These are phyloP conservation scores for Nanorana parkeri DNA, from an alignment of 2,113 vertebrate genomes.

Conservation along the genomic window DNA sequence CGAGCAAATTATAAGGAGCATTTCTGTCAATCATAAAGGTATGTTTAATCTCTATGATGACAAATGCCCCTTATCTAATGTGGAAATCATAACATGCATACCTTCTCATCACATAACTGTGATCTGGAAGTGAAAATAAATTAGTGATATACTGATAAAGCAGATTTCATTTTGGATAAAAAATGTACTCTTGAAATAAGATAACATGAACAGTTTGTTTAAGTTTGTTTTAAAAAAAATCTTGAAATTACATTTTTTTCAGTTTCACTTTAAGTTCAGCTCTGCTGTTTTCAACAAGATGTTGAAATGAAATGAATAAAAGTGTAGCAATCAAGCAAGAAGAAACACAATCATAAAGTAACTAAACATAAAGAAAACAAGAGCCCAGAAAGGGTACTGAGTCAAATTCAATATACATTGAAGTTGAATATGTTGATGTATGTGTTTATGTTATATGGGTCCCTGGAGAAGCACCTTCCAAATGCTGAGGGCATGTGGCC, in stretches of 20 bases:
- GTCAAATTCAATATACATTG: too few species aligned
- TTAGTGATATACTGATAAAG: neutral
- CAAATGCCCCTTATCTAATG: neutral
- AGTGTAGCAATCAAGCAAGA: neutral
- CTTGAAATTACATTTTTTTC: slow-evolving; percentile 4
- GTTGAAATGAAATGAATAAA: neutral
- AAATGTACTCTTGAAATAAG: neutral
- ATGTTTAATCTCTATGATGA: neutral
- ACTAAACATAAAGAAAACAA: slow-evolving; percentile 1
- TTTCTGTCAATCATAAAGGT: slow-evolving; percentile 1
- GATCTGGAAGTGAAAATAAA: neutral
- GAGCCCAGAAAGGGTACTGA: too few species aligned
- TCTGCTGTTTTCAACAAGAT: slow-evolving; percentile 1
- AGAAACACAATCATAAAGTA: neutral
- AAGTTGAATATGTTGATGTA: too few species aligned
- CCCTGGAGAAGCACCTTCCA: too few species aligned
- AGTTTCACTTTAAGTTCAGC: neutral
- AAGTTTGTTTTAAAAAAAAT: neutral
- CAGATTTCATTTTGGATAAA: slow-evolving; percentile 16
- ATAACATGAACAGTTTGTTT: neutral
- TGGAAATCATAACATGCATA: neutral
- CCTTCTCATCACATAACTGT: neutral
- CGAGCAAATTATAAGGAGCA: neutral
- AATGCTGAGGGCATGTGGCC: too few species aligned
- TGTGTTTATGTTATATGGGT: too few species aligned